Conservation (phyloP, 2,113 vertebrate species). For the Cichladusa arquata region DNA sequence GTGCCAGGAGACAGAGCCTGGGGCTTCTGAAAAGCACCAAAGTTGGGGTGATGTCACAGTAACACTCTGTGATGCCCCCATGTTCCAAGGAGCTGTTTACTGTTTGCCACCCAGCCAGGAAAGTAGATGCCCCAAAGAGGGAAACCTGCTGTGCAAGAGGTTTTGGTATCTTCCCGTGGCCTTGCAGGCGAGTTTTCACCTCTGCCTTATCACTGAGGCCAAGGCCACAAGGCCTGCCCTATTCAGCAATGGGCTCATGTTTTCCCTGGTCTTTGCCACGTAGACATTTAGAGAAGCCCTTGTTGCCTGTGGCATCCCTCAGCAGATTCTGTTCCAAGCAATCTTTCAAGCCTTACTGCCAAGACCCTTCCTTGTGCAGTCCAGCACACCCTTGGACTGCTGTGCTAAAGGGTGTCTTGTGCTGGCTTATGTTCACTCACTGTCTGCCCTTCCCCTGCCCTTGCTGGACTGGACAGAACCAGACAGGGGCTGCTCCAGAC, state of each 20-base stretch:
- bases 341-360: background rate
- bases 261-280: background rate
- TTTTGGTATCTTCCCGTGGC: background rate
- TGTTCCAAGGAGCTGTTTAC: background rate
- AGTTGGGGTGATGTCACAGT: background rate
- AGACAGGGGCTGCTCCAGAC: background rate
- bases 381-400: too few relatives aligned
- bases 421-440: background rate
- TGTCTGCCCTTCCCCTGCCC: fast-evolving
- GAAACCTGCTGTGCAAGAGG: background rate
- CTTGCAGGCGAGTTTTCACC: background rate
- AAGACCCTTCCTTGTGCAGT: background rate
- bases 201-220: background rate
- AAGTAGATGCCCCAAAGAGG: background rate
- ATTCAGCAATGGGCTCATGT: background rate
- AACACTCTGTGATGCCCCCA: fast-evolving
- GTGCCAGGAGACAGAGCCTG: too few relatives aligned
- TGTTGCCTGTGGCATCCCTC: background rate
- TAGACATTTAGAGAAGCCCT: background rate
- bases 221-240: background rate
- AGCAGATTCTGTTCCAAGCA: background rate
- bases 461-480: background rate
- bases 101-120: background rate
- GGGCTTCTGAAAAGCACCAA: background rate
- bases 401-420: background rate